Evolutionary conservation across 2,888 invertebrate genomes (phyloP).

Genomic region (Empis stercorea): DNA sequence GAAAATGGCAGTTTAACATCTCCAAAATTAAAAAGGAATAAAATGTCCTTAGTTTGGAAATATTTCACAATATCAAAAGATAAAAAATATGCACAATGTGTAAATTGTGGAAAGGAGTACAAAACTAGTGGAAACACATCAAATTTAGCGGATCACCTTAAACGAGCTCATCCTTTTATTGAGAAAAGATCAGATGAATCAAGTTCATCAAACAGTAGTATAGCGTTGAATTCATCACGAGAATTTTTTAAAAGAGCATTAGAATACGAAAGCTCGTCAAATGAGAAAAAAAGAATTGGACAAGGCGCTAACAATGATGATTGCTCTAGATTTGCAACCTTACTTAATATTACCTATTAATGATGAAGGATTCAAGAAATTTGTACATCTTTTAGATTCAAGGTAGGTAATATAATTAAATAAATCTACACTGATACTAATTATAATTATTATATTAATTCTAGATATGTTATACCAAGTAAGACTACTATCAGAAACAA

Average conservation of each 20-base stretch:
- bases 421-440: no score
- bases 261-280: not conserved
- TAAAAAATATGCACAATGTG: constrained; percentile 1
- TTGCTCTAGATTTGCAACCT: constrained; percentile 20
- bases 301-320: constrained; percentile 14
- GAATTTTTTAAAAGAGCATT: not conserved
- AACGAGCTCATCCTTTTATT: constrained; percentile 1
- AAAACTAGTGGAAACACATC: constrained; percentile 3
- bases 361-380: constrained; percentile 19
- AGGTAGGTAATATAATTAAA: not conserved
- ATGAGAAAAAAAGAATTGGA: not conserved
- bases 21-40: not conserved
- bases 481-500: not conserved
- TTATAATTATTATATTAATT: constrained; percentile 3
- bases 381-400: constrained; percentile 17
- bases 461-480: constrained; percentile 17
- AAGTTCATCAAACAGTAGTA: not conserved
- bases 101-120: constrained; percentile 3
- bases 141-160: constrained; percentile 2
- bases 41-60: not conserved
- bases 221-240: not conserved
- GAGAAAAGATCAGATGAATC: not conserved
- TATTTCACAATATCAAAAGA: not conserved
- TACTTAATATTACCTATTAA: constrained; percentile 21
- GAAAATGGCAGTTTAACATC: no score